Evolutionary conservation across 2,113 vertebrate genomes (phyloP).

Genomic region (Phaetusa simplex): DNA sequence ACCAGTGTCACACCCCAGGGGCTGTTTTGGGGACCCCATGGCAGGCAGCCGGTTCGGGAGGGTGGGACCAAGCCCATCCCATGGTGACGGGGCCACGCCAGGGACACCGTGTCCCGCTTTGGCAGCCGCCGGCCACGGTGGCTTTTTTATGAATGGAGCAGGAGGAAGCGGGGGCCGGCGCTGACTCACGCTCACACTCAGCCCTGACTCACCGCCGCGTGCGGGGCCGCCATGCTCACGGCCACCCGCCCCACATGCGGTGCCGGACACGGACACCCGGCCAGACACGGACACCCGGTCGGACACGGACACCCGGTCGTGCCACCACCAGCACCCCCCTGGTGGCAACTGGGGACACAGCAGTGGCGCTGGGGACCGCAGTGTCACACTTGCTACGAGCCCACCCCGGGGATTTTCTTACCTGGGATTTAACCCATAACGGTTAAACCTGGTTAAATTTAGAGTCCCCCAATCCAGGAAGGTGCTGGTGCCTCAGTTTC

Average conservation of each 20-base stretch:
- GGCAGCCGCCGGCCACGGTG: constrained; percentile 1
- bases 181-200: constrained; percentile 83
- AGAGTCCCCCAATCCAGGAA: not conserved
- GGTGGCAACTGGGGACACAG: fast-evolving
- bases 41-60: fast-evolving
- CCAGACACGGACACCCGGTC: not conserved
- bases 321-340: not conserved
- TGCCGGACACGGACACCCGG: not conserved
- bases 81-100: not conserved
- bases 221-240: not conserved
- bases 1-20: fast-evolving
- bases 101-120: not conserved
- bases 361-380: fast-evolving
- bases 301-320: not conserved
- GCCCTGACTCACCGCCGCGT: constrained; percentile 70
- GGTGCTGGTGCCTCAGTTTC: not conserved
- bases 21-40: not conserved
- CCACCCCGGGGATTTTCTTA: too few species aligned
- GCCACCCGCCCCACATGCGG: not conserved
- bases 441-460: not conserved
- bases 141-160: constrained; percentile 84
- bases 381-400: fast-evolving
- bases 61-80: not conserved
- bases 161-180: constrained; percentile 64
- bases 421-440: fast-evolving